These are phyloP conservation scores for Ceuthmochares aereus DNA, from an alignment of 2,113 vertebrate species.

Conservation along the genomic window DNA sequence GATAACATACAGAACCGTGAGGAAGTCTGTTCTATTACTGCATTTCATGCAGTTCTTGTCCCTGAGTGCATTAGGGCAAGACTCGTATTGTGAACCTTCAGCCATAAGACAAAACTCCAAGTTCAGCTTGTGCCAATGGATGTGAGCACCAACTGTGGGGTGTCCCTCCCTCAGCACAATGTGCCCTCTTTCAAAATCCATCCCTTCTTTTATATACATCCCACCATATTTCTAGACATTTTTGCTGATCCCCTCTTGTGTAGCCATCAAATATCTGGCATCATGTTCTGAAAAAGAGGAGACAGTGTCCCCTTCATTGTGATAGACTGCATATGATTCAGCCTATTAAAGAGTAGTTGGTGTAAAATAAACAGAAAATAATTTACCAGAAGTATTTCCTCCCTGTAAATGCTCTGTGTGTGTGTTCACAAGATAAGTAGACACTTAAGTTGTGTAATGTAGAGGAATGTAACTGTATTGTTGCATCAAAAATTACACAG, in stretches of 20 bases:
- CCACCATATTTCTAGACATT: not conserved
- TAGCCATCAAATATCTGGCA: not conserved
- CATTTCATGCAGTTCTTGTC: not conserved
- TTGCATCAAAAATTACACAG: not conserved
- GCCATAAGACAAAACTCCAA: not conserved
- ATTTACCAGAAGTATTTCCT: not conserved
- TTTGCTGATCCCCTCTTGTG: not conserved
- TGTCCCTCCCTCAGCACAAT: not conserved
- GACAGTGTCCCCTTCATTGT: not conserved
- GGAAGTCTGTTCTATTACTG: not conserved
- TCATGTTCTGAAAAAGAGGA: not conserved
- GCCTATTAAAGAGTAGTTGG: not conserved
- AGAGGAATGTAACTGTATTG: not conserved
- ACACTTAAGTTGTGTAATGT: not conserved
- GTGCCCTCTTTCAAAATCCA: not conserved
- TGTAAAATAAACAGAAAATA: not conserved
- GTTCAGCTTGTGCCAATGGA: not conserved
- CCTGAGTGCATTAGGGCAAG: not conserved
- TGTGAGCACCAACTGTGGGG: not conserved
- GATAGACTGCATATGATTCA: not conserved
- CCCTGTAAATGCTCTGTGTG: fast-evolving
- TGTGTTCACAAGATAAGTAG: not conserved
- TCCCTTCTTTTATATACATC: not conserved
- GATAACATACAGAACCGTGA: slow-evolving; percentile 12
- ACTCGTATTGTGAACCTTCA: not conserved